Conservation (phyloP, 1,140 invertebrate genomes). For the Danaus melanippus region DNA sequence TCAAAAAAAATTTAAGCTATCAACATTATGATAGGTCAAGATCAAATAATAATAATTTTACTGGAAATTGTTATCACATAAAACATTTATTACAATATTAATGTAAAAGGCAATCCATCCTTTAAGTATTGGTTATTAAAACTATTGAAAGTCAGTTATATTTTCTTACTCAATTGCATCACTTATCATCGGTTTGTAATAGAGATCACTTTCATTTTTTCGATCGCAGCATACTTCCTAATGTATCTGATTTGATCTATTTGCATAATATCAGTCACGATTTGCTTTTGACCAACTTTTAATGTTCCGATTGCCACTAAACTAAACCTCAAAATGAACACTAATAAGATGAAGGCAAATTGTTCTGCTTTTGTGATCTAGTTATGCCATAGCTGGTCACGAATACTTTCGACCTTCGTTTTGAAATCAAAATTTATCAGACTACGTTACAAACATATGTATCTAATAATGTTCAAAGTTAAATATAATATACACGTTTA, state of each 20-base stretch:
- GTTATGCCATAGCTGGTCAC: conserved; percentile 53
- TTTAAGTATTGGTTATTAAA: no score
- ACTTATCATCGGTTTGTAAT: conserved; percentile 15
- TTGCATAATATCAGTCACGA: conserved; percentile 60
- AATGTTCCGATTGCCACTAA: conserved; percentile 44
- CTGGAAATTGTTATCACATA: no score
- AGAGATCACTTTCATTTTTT: conserved; percentile 30
- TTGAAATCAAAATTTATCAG: conserved; percentile 45
- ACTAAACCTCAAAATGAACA: conserved; percentile 47
- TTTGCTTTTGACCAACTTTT: conserved; percentile 32
- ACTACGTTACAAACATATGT: conserved; percentile 12
- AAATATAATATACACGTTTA: neutral
- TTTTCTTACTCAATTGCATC: no score
- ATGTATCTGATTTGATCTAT: conserved; percentile 34
- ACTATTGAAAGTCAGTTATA: no score
- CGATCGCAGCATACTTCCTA: conserved; percentile 34
- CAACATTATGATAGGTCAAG: no score
- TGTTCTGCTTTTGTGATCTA: conserved; percentile 46
- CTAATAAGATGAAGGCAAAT: conserved; percentile 46
- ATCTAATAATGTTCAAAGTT: conserved; percentile 1
- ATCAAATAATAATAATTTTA: no score
- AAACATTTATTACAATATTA: no score
- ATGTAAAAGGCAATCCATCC: no score
- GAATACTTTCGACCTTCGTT: conserved; percentile 49
- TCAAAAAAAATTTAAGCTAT: no score